Evolutionary conservation across 2,113 vertebrate genomes (phyloP).

Genomic region (Strix aluco): DNA sequence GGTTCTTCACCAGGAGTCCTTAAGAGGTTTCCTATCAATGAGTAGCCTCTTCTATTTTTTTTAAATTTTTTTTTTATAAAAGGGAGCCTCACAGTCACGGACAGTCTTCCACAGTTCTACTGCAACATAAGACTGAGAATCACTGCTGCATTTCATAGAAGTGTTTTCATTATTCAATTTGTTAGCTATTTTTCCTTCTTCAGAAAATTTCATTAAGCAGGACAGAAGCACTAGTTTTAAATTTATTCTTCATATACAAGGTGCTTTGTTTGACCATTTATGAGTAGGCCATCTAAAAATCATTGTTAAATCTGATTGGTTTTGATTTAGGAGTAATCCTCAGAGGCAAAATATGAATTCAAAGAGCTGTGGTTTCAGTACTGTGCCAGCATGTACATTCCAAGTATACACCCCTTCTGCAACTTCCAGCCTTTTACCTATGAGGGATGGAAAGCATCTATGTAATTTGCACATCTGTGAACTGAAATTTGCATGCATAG

Average conservation of each 20-base stretch:
- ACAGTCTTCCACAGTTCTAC: background rate
- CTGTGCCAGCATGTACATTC: background rate
- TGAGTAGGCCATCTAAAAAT: background rate
- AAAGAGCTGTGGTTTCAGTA: constrained; percentile 20
- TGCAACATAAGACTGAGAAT: background rate
- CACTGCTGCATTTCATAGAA: background rate
- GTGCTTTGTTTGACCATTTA: background rate
- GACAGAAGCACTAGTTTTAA: background rate
- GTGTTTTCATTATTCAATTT: background rate
- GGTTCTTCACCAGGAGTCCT: background rate
- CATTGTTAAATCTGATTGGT: background rate
- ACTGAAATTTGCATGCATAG: constrained; percentile 50
- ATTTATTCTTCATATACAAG: background rate
- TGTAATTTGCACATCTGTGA: constrained; percentile 54
- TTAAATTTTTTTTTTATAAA: background rate
- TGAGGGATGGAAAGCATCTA: background rate
- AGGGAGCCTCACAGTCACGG: background rate
- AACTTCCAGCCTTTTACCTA: constrained; percentile 26
- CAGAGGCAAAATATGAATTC: background rate
- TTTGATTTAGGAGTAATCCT: background rate
- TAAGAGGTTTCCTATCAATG: background rate
- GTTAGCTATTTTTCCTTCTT: background rate
- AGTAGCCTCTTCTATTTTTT: background rate
- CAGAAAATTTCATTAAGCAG: background rate
- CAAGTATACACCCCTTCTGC: background rate